Evolutionary conservation across 2,113 vertebrate species (phyloP), one percentile per base, ranked within the genome.

Genomic region (Bettongia penicillata): DNA sequence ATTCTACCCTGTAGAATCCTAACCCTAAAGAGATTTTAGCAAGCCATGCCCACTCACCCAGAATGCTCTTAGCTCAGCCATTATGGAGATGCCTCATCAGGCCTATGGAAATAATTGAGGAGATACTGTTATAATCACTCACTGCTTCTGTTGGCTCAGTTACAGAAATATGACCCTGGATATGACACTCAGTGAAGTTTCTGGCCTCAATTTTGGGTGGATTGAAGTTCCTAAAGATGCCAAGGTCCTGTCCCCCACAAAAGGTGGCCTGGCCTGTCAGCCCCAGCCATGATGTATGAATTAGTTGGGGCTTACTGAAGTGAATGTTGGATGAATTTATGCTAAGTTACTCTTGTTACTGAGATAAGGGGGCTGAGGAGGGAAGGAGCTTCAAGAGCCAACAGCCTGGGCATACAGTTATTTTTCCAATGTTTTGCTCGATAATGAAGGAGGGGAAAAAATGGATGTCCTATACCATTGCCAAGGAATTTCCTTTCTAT

Each of bases 241-340:
- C 89, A 49, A 89, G 53, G 47, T 91, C n/a, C 47, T 91, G 5
- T 50, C 48, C 68, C n/a, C 37, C 68, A n/a, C 22, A 52, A 95
- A 53, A 92, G 91, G 61, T 94, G 84, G 22, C 55, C 90, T 89
- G 92, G 14, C 31, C 22, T 50, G 48, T 24, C 94, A 77, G 55
- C 92, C 93, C 26, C 0, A 91, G 51, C 7, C 2, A 47, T 91
- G 91, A 97, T 90, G 57, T 94, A 91, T 97, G 89, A 94, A 90
- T 91, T 89, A 7, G 68, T 43, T 0, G 53, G 57, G 93, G 19
- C 16, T 77, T 43, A 91, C 14, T 50, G 57, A 93, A 96, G 94
- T 93, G 97, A 96, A 97, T 91, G 61, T 93, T 94, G 97, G 95
- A 97, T 97, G 96, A 96, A 95, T 98, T 95, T 93, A 93, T 97